Base-by-base conservation (phyloP, 2,888 invertebrate genomes). In the Caradrina kadenii region DNA sequence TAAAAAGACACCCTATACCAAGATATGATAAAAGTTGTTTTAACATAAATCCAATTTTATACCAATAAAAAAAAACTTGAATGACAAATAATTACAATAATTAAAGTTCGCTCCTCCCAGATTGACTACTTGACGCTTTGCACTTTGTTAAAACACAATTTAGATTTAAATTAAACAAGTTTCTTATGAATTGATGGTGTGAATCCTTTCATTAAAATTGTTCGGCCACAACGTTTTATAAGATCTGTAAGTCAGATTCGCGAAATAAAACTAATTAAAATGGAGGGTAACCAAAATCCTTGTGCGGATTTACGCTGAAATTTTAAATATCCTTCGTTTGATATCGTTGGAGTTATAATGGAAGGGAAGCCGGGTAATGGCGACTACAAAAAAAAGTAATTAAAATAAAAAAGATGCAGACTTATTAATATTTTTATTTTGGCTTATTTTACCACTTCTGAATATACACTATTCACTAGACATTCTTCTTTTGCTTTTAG, bases 241-340 rank as follows among this genome's bases (percentile, higher is more conserved):
- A 92, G 92, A 91, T 92, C 88, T 83, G 87, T 87, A 89, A 92
- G 88, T 89, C 87, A 88, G 89, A 90, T 91, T 90, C 85, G 86
- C 81, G 89, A 92, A 93, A 93, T 93, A 91, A 93, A 92, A 92
- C 91, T 93, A 93, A 94, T 94, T 93, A 92, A 92, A 93, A 89
- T 86, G 84, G 84, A 86, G 69, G 73, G 72, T 56, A 76, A 56
- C 81, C 73, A 63, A 84, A 80, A 80, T 68, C 78, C 81, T 69
- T 77, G 84, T 66, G 76, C 73, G 73, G 67, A 79, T 68, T 69
- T 52, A 8, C 70, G 15, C 52, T 31, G 69, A 68, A 76, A 60
- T 71, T 84, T 68, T n/a, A 45, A 48, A 73, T 35, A 35, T 35
- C 35, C 1, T 35, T 35, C 35, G 35, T 35, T 35, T 35, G 35